Base-by-base conservation (phyloP, 2,888 invertebrate species). In the Silvanus unidentatus region DNA sequence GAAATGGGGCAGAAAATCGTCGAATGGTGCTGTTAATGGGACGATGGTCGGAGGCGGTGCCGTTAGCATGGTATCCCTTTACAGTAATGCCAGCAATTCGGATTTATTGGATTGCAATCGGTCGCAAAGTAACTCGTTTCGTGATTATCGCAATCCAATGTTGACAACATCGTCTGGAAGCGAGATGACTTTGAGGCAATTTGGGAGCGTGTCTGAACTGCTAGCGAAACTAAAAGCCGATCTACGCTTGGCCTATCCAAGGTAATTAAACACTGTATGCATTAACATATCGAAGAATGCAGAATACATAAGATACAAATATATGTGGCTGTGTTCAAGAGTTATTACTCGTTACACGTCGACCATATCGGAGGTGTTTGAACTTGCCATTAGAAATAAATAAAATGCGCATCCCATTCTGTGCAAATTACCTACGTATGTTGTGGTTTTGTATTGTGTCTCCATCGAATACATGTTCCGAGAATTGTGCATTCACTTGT, bases 111-210 rank as follows among this genome's bases (percentile, higher is more conserved):
- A 68, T 16, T 58, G 56, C 46, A 48, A 47, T 16, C 53, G 61
- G 16, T 57, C 61, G 2, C 63, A 65, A 49, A 60, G 53, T 35
- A 58, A 52, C 43, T 59, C 65, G 3, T 68, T 63, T 42, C 58
- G 68, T 32, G 73, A 72, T 50, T 73, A 54, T 68, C 80, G 85
- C 56, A 85, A 84, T 61, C 85, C 84, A 1, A 82, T 84, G 66
- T 69, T 84, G 43, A 76, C 78, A n/a, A 76, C 78, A n/a, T 77
- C 79, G 27, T 72, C 78, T 40, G 84, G 83, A 16, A 83, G 82
- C 48, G 91, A 92, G 70, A 92, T 92, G 92, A 87, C 88, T 9
- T 75, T 92, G 29, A 77, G 89, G 15, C 90, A 92, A 70, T 92
- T 92, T 64, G 84, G 87, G 11, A 86, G 89, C 9, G 85, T 93